Base-by-base conservation (phyloP, 2,888 invertebrate species). In the Acanthosoma haemorrhoidale region DNA sequence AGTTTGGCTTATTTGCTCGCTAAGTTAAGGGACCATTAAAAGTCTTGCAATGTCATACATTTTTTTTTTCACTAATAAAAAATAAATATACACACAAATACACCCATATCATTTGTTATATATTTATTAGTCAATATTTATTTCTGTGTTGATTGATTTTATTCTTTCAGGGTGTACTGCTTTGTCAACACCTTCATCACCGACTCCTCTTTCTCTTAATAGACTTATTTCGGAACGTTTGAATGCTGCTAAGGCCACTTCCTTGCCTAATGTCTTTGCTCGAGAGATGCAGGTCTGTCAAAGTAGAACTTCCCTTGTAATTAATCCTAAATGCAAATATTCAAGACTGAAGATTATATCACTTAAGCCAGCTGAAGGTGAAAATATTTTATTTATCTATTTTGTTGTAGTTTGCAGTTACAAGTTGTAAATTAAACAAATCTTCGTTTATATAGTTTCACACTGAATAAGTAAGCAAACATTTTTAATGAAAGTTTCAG, bases 191-290 rank as follows among this genome's bases (percentile, higher is more conserved):
- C 68, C 68, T 15, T 68, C 68, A 16, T 68, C 68, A 31, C 68
- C 68, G n/a, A 68, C 38, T 15, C 68, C 68, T 41, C 32, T 68
- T 36, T 38, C 58, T 21, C 51, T 67, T 67, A 51, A 51, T 38
- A 18, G 67, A 32, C 67, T 67, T 39, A 67, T 67, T 18, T 66
- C 71, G 1, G 70, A 71, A 29, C 39, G 67, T 15, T n/a, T 67
- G 39, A 58, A 39, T 36, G 70, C 70, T 59, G 77, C 81, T 79
- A 83, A 88, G 80, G 91, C 92, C 63, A 91, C 88, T 77, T 92
- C 92, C 70, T 80, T 92, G 77, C 92, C 92, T 0, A 92, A 91
- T 78, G 91, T 92, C 77, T 81, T 92, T 76, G 91, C 91, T 51
- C 51, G 66, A 16, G 74, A 74, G 25, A 66, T 58, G 39, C 63